Conservation (phyloP, 2,888 invertebrate species). For the Diloba caeruleocephala region DNA sequence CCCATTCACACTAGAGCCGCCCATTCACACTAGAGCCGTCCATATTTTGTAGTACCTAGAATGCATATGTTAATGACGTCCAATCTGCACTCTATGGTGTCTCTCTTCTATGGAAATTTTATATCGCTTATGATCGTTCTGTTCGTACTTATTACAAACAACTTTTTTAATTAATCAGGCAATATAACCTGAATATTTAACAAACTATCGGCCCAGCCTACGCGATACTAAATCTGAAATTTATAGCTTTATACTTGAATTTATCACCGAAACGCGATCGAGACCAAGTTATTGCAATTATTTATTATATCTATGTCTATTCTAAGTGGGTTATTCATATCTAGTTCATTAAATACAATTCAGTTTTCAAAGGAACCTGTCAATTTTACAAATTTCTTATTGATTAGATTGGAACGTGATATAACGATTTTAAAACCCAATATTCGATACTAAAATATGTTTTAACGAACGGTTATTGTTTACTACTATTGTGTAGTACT, state of each 20-base stretch:
- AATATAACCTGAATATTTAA: conserved; percentile 55
- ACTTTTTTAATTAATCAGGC: conserved; percentile 39
- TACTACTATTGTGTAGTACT: no score
- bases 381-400: conserved; percentile 38
- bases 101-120: no score
- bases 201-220: conserved; percentile 47
- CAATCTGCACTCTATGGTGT: no score
- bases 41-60: no score
- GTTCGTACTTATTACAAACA: conserved; percentile 10
- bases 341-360: conserved; percentile 43
- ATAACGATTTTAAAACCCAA: no score
- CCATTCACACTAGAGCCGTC: no score
- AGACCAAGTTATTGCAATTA: conserved; percentile 38
- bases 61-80: no score
- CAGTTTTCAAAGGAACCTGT: conserved; percentile 26
- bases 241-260: conserved; percentile 58
- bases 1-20: no score
- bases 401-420: conserved; percentile 17
- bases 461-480: no score
- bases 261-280: conserved; percentile 36
- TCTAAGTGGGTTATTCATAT: conserved; percentile 30
- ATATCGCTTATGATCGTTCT: neutral
- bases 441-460: no score
- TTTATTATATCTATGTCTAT: conserved; percentile 39
- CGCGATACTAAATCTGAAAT: conserved; percentile 57